Conservation (phyloP, 2,888 invertebrate genomes). For the Oegoconia quadripuncta region DNA sequence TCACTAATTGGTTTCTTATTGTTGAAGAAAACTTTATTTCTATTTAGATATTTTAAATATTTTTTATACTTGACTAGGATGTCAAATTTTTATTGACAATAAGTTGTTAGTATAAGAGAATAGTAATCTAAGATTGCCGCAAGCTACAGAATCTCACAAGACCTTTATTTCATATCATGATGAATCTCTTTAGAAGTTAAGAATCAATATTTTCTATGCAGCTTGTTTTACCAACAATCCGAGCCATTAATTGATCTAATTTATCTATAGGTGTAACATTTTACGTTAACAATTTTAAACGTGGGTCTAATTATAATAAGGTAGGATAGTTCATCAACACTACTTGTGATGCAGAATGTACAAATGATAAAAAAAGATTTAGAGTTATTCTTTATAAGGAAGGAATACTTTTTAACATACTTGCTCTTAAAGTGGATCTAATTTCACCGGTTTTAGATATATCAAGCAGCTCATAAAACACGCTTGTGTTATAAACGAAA, state of each 20-base stretch:
- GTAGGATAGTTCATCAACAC: too few species aligned
- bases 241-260: constrained; percentile 54
- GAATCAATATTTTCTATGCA: constrained; percentile 20
- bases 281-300: constrained; percentile 1
- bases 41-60: constrained; percentile 14
- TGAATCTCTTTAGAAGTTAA: constrained; percentile 35
- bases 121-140: constrained; percentile 20
- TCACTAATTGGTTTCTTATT: constrained; percentile 8
- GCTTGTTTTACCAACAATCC: constrained; percentile 53
- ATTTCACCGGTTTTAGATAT: too few species aligned
- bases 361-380: too few species aligned
- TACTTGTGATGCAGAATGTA: too few species aligned
- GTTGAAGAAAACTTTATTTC: constrained; percentile 18
- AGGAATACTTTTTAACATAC: too few species aligned
- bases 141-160: constrained; percentile 16
- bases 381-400: too few species aligned
- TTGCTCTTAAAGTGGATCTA: too few species aligned
- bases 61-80: constrained; percentile 22
- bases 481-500: too few species aligned
- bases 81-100: constrained; percentile 53
- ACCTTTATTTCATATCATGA: constrained; percentile 35
- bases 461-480: too few species aligned
- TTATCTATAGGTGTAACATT: neutral
- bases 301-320: constrained; percentile 11
- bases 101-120: constrained; percentile 33